phyloP scores from a whole-genome alignment of 2,113 vertebrate species.

The Narcine bancroftii region DNA sequence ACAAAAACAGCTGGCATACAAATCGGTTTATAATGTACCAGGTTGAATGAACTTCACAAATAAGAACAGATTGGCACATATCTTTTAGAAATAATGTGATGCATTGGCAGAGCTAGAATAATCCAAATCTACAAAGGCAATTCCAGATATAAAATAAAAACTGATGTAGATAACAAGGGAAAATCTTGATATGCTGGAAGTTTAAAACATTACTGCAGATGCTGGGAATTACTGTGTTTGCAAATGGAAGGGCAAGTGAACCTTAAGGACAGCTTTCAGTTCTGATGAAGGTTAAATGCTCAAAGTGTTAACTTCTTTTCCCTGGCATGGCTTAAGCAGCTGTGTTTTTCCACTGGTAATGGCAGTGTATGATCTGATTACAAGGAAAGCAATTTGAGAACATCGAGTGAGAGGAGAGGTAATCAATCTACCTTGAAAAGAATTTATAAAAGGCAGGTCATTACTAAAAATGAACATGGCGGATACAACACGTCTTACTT shows the following conservation, averaged over 20 bases:
- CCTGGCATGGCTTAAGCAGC: background rate
- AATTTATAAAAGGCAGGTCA: constrained; percentile 15
- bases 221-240: background rate
- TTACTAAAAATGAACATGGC: constrained; percentile 10
- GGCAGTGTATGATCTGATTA: constrained; percentile 3
- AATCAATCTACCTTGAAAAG: background rate
- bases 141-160: background rate
- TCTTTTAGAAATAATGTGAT: background rate
- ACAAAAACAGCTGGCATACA: background rate
- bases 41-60: background rate
- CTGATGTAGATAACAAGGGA: background rate
- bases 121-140: background rate
- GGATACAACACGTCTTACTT: background rate
- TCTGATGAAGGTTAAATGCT: background rate
- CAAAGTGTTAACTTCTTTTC: background rate
- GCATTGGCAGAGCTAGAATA: background rate
- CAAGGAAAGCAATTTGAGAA: background rate
- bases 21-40: background rate
- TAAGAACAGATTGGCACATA: background rate
- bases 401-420: background rate
- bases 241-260: background rate
- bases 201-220: background rate
- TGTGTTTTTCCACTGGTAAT: background rate
- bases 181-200: background rate
- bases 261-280: background rate